phyloP scores from a whole-genome alignment of 2,797 vertebrate species.

The Gouania willdenowi region DNA sequence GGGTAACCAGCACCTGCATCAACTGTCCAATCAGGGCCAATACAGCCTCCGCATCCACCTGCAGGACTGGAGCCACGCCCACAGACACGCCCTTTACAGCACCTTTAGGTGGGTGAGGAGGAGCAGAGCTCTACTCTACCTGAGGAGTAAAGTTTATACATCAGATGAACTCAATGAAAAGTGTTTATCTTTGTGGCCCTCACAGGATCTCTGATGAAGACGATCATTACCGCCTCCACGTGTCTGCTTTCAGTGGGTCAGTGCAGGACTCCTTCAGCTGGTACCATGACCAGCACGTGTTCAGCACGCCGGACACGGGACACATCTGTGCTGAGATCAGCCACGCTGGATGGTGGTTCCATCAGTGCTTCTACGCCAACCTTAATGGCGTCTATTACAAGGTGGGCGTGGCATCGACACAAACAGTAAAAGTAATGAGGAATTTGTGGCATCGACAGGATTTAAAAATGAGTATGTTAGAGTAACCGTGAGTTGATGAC shows the following conservation, averaged over 20 bases:
- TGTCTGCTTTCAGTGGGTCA: constrained; percentile 80
- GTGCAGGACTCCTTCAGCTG: constrained; percentile 83
- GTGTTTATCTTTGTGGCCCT: not conserved
- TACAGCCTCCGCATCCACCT: constrained; percentile 79
- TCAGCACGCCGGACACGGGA: constrained; percentile 81
- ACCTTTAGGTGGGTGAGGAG: constrained; percentile 55
- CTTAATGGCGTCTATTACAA: constrained; percentile 86
- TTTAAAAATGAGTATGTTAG: too few relatives aligned
- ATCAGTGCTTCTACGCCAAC: constrained; percentile 86
- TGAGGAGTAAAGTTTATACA: too few relatives aligned
- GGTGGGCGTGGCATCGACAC: too few relatives aligned
- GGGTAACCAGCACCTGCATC: constrained; percentile 75
- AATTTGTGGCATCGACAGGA: too few relatives aligned
- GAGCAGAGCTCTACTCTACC: too few relatives aligned
- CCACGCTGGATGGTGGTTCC: constrained; percentile 85
- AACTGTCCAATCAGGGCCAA: constrained; percentile 71
- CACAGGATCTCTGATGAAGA: constrained; percentile 75
- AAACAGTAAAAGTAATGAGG: too few relatives aligned
- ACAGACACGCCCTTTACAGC: constrained; percentile 79
- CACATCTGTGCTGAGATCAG: constrained; percentile 84
- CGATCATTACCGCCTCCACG: constrained; percentile 76
- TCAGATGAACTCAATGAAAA: too few relatives aligned
- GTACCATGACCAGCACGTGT: constrained; percentile 83
- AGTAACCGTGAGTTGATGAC: too few relatives aligned
- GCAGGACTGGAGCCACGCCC: constrained; percentile 80